Evolutionary conservation across 2,113 vertebrate species (phyloP).

Genomic region (Pomatorhinus ruficollis): DNA sequence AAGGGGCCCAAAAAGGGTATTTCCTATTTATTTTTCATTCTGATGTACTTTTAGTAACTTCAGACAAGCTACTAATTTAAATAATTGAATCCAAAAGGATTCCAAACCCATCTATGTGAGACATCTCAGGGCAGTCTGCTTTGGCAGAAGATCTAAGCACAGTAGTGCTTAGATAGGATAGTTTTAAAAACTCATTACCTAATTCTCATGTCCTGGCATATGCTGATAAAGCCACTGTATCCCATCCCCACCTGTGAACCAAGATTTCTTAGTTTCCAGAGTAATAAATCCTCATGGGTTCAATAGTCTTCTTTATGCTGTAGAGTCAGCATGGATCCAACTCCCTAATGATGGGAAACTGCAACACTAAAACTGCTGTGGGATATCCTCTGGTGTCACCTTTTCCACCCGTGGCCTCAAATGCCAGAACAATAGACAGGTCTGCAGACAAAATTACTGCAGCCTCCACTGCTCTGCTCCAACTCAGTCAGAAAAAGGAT

Average conservation of each 20-base stretch:
- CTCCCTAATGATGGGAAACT: not conserved
- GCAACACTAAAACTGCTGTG: not conserved
- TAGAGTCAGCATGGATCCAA: not conserved
- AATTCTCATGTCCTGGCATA: not conserved
- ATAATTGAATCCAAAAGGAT: not conserved
- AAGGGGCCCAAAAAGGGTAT: not conserved
- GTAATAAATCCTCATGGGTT: not conserved
- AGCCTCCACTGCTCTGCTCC: not conserved
- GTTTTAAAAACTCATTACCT: not conserved
- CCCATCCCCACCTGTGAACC: not conserved
- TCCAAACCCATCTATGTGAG: not conserved
- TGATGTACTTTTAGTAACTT: not conserved
- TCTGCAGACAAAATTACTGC: not conserved
- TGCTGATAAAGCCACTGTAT: not conserved
- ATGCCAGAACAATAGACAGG: not conserved
- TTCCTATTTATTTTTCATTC: not conserved
- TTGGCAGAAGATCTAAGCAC: not conserved
- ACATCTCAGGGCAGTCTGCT: not conserved
- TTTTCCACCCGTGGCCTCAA: not conserved
- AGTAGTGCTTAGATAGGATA: not conserved
- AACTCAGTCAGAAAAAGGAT: not conserved
- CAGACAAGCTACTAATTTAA: not conserved
- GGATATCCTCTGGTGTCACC: not conserved
- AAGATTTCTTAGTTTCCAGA: not conserved
- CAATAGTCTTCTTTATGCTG: not conserved